Evolutionary conservation across 2,797 vertebrate genomes (phyloP).

Genomic region (Acanthopagrus latus): DNA sequence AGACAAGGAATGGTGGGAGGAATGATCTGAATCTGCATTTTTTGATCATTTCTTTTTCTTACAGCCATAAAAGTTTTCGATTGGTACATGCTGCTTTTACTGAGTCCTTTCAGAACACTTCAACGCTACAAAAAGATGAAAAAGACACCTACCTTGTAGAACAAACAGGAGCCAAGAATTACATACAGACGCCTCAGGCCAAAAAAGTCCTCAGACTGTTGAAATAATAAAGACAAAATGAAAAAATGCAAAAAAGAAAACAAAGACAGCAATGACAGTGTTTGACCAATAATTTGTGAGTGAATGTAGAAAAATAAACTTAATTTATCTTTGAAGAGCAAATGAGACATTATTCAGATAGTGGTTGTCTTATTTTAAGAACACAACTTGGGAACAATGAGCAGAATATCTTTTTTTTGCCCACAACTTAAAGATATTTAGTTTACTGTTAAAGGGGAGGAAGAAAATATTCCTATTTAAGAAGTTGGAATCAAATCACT

Average conservation of each 20-base stretch:
- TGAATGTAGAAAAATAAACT: no score
- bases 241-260: not conserved
- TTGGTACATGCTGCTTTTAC: not conserved
- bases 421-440: no score
- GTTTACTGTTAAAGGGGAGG: no score
- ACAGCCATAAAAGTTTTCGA: no score
- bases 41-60: no score
- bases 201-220: constrained; percentile 95
- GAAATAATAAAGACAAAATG: not conserved
- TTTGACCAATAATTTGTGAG: not conserved
- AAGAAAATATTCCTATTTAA: no score
- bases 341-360: not conserved
- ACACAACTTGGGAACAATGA: not conserved
- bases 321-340: no score
- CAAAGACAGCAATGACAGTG: not conserved
- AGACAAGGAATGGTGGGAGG: no score
- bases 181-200: constrained; percentile 93
- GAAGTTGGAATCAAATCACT: no score
- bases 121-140: no score
- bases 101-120: not conserved
- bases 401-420: no score
- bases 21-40: no score
- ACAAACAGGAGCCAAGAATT: constrained; percentile 94
- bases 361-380: not conserved
- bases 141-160: constrained; percentile 91